Evolutionary conservation across 2,888 invertebrate genomes (phyloP).

Genomic region (Portevinia maculata): DNA sequence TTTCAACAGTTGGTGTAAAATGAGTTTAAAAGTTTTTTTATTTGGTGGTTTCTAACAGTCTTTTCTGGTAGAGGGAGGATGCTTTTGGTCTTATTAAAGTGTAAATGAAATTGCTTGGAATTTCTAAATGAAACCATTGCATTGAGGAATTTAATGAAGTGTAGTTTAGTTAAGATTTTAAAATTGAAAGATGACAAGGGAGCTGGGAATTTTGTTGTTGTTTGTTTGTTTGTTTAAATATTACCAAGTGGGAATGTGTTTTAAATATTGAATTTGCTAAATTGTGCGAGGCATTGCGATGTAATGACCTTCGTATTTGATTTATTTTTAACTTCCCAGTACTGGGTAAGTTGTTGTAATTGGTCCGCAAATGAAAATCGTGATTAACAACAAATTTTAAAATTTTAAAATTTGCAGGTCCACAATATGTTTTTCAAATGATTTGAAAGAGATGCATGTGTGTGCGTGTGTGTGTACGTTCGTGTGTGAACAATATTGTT

Average conservation of each 20-base stretch:
- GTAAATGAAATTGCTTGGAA: slow-evolving; percentile 68
- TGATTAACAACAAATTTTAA: too few species aligned
- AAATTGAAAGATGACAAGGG: background rate
- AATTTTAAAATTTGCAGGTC: too few species aligned
- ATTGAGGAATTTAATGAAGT: slow-evolving; percentile 42
- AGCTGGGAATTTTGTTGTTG: background rate
- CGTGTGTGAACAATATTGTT: too few species aligned
- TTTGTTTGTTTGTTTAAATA: background rate
- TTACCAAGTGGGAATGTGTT: too few species aligned
- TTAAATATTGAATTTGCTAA: background rate
- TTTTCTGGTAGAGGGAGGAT: background rate
- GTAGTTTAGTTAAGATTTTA: slow-evolving; percentile 5
- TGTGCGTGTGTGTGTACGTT: too few species aligned
- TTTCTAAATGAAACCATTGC: slow-evolving; percentile 57
- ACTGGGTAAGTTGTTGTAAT: too few species aligned
- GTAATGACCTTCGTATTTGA: background rate
- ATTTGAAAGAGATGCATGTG: too few species aligned
- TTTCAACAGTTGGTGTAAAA: slow-evolving; percentile 72
- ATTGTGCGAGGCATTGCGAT: background rate
- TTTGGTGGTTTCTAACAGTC: slow-evolving; percentile 67
- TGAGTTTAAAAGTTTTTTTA: slow-evolving; percentile 71
- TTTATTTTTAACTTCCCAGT: too few species aligned
- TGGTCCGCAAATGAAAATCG: too few species aligned
- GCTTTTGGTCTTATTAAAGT: slow-evolving; percentile 60
- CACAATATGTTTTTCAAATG: too few species aligned